A percentile compares a stretch with the other conserved stretches of the same genome.
Conservation (phyloP, 2,113 vertebrate species). For the Orycteropus afer region DNA sequence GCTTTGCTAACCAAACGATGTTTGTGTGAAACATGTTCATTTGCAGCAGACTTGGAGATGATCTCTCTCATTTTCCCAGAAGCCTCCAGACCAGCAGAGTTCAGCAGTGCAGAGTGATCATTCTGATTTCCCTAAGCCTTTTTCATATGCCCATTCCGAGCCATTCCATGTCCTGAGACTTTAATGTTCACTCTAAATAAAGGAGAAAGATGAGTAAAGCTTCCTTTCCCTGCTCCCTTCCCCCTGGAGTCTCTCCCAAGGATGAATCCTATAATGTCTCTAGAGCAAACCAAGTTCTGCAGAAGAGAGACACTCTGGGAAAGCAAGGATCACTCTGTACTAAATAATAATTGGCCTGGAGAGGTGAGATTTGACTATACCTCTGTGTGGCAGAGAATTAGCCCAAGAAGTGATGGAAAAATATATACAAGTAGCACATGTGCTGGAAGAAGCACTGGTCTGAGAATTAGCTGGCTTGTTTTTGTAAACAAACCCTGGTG, state of each 20-base stretch:
- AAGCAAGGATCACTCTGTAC: slow-evolving; percentile 57
- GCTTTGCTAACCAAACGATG: slow-evolving; percentile 25
- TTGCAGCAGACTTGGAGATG: background rate
- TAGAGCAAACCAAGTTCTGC: slow-evolving; percentile 45
- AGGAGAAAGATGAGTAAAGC: slow-evolving; percentile 13
- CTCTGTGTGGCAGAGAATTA: slow-evolving; percentile 25
- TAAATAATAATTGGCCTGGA: slow-evolving; percentile 68
- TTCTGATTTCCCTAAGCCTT: slow-evolving; percentile 36
- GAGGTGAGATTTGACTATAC: slow-evolving; percentile 44
- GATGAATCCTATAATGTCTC: background rate
- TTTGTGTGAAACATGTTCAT: slow-evolving; percentile 26
- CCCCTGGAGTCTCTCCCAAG: background rate
- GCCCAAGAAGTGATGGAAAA: background rate
- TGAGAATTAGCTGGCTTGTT: background rate
- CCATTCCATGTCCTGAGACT: background rate
- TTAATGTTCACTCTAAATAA: slow-evolving; percentile 61
- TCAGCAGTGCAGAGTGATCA: background rate
- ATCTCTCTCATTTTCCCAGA: background rate
- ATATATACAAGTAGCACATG: background rate
- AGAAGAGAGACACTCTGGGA: slow-evolving; percentile 47
- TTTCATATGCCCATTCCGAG: background rate
- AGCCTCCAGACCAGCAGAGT: background rate
- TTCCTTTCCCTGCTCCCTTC: background rate
- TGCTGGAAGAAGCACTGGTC: background rate
- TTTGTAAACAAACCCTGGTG: background rate